Base-by-base conservation (phyloP, 2,113 vertebrate genomes). In the Proteles cristata region DNA sequence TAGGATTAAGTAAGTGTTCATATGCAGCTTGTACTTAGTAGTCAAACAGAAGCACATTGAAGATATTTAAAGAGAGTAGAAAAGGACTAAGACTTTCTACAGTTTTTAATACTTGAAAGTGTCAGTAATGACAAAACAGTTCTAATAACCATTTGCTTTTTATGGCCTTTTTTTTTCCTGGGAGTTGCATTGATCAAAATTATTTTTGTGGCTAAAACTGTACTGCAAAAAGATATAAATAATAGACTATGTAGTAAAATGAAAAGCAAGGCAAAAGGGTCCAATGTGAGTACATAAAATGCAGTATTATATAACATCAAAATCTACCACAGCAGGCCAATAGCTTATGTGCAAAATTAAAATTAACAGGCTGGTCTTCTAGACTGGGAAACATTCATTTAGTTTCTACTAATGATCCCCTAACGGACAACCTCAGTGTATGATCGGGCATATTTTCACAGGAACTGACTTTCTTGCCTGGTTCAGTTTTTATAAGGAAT, bases 1-100 rank as follows among this genome's bases (percentile, higher is more conserved):
- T 98, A 98, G 97, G 94, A 97, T 98, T 95, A 98, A 94, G 81
- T 95, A 98, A 95, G 69, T 94, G 61, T 90, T 98, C 93, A 31
- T 94, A 79, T 74, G 21, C 43, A 97, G 74, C 77, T 97, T 95
- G 45, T 93, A 93, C 45, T 97, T 95, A 98, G 94, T 39, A 93
- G 48, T 84, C 61, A 96, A 55, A 48, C 76, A 97, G 94, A 98
- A 97, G 92, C 91, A 96, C 63, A 81, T 21, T 26, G n/a, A 97
- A 94, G 92, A 94, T 5, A 2, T 53, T 93, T 43, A 23, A 86
- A 92, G 28, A 53, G 28, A 53, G 23, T 17, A 16, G 17, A 19
- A 79, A 55, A 65, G 21, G n/a, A 43, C 14, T 83, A 53, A 95
- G 21, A 84, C 5, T 8, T 50, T 85, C 88, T 94, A 65, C 55